These are phyloP conservation scores for Lophochroa leadbeateri DNA, from an alignment of 2,113 vertebrate genomes.

Conservation along the genomic window DNA sequence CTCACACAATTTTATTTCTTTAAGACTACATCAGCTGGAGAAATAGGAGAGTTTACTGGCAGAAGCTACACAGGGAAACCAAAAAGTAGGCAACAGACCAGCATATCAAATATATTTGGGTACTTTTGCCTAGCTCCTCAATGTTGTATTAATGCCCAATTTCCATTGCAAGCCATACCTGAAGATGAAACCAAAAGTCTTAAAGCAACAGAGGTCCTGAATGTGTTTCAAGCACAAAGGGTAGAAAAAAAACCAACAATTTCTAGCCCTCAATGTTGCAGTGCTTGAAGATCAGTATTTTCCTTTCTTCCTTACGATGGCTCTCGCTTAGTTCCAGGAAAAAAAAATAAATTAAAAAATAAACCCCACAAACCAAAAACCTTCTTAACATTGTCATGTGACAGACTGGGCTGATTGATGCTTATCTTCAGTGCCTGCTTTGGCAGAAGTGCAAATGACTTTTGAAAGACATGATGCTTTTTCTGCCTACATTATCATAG, in stretches of 20 bases:
- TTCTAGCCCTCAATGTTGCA: neutral
- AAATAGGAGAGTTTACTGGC: neutral
- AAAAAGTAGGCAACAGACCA: neutral
- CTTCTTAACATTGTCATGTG: neutral
- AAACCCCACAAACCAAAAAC: neutral
- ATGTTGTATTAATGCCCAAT: neutral
- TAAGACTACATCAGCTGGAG: neutral
- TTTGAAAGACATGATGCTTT: neutral
- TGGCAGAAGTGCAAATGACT: neutral
- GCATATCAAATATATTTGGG: neutral
- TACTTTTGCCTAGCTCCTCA: neutral
- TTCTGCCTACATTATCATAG: neutral
- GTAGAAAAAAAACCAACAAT: neutral
- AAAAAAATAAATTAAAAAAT: neutral
- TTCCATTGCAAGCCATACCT: neutral
- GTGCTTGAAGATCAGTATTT: neutral
- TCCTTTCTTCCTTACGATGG: neutral
- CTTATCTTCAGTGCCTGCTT: neutral
- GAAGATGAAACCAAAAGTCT: neutral
- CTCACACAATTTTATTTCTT: neutral
- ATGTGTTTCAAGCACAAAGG: neutral
- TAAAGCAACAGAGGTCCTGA: neutral
- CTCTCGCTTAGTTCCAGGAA: neutral
- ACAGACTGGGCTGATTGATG: neutral
- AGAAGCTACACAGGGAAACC: neutral